Evolutionary conservation across 2,888 invertebrate species (phyloP).

Genomic region (Merodon equestris): DNA sequence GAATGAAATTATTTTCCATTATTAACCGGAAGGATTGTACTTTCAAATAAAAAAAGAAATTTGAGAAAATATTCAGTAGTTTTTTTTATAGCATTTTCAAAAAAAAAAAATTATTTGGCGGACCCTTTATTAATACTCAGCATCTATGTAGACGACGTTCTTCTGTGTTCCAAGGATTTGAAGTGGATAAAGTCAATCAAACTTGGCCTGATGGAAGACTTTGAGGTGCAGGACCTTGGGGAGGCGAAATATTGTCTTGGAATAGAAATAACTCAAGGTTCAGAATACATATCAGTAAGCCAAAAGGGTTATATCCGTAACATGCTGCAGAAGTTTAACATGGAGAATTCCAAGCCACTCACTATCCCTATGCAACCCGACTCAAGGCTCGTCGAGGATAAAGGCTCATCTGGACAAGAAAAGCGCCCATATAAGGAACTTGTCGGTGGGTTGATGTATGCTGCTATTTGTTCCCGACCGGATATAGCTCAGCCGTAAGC

Average conservation of each 20-base stretch:
- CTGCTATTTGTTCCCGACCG: constrained; percentile 25
- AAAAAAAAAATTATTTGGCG: too few species aligned
- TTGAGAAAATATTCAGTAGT: too few species aligned
- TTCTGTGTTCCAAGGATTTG: constrained; percentile 13
- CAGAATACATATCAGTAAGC: constrained; percentile 1
- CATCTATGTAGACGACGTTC: constrained; percentile 15
- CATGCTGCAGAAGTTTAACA: constrained; percentile 19
- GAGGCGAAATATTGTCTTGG: constrained; percentile 11
- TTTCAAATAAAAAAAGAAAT: too few species aligned
- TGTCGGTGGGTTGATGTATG: constrained; percentile 5
- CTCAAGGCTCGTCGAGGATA: constrained; percentile 7
- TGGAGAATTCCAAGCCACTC: constrained; percentile 6
- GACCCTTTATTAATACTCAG: too few species aligned
- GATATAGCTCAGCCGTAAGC: constrained; percentile 6
- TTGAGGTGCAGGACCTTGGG: constrained; percentile 2
- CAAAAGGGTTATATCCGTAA: constrained; percentile 23
- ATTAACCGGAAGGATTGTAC: too few species aligned
- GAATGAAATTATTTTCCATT: too few species aligned
- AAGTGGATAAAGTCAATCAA: constrained; percentile 12
- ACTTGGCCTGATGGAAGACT: constrained; percentile 12
- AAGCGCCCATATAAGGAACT: constrained; percentile 18
- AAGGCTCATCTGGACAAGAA: constrained; percentile 10
- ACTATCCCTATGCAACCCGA: constrained; percentile 10
- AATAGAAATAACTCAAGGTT: constrained; percentile 17
- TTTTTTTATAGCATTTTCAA: too few species aligned